Conservation (phyloP, 2,888 invertebrate species). For the Mesopsocus fuscifrons region DNA sequence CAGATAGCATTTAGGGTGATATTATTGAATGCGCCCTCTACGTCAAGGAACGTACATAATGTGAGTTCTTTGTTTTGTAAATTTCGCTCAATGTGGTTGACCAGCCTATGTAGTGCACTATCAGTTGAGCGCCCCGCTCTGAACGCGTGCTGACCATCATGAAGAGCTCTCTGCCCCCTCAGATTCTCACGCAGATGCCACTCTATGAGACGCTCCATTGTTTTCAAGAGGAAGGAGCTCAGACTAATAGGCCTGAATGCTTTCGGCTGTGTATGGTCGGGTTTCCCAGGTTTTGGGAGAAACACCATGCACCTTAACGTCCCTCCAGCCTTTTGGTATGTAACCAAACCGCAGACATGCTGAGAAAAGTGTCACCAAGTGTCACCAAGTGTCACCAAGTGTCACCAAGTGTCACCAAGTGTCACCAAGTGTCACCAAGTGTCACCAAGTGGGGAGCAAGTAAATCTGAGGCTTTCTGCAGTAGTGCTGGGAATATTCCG, state of each 20-base stretch:
- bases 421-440: too few species aligned
- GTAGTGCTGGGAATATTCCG: background rate
- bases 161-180: background rate
- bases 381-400: too few species aligned
- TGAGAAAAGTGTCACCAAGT: too few species aligned
- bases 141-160: constrained; percentile 6
- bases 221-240: background rate
- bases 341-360: too few species aligned
- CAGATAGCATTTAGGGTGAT: constrained; percentile 13
- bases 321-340: too few species aligned
- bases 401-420: too few species aligned
- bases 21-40: constrained; percentile 19
- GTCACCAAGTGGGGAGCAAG: background rate
- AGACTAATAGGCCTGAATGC: constrained; percentile 6
- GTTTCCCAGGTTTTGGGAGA: background rate
- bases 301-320: too few species aligned
- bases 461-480: background rate
- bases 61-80: constrained; percentile 12
- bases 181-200: background rate
- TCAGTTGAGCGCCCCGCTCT: constrained; percentile 4
- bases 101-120: background rate
- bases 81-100: constrained; percentile 7
- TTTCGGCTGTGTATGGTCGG: background rate
- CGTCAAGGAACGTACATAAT: constrained; percentile 16
- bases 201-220: constrained; percentile 6